These are phyloP conservation scores for Megalops cyprinoides DNA, from an alignment of 2,797 vertebrate genomes.

Conservation along the genomic window DNA sequence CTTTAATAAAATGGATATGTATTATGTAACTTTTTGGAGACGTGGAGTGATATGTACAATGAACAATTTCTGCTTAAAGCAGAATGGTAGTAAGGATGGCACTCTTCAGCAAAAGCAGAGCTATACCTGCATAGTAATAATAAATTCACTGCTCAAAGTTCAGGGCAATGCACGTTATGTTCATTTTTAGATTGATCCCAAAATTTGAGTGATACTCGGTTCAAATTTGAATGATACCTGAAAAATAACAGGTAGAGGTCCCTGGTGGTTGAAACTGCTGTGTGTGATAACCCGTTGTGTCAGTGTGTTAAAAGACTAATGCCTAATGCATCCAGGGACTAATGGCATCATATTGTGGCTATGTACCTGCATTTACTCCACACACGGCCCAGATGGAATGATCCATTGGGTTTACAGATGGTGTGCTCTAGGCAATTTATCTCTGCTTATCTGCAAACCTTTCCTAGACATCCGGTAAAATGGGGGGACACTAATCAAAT, in stretches of 20 bases:
- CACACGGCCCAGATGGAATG: constrained; percentile 25
- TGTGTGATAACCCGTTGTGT: neutral
- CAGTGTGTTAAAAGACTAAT: neutral
- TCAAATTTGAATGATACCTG: neutral
- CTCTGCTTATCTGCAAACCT: constrained; percentile 30
- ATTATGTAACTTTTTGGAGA: no score
- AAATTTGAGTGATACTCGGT: neutral
- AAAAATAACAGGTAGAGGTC: neutral
- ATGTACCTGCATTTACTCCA: neutral
- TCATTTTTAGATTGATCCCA: neutral
- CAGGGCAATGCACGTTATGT: neutral
- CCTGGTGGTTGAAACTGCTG: neutral
- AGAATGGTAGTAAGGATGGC: no score
- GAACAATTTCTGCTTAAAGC: no score
- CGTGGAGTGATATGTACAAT: no score
- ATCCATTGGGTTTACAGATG: constrained; percentile 33
- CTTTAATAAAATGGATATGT: neutral
- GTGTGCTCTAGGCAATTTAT: constrained; percentile 28
- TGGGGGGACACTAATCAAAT: constrained; percentile 39
- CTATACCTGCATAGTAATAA: no score
- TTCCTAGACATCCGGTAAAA: constrained; percentile 33
- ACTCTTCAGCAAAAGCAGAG: no score
- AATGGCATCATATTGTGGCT: neutral
- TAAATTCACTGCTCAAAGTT: neutral
- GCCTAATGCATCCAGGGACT: neutral